phyloP scores from a whole-genome alignment of 2,113 vertebrate species.

The Hydropotes inermis region DNA sequence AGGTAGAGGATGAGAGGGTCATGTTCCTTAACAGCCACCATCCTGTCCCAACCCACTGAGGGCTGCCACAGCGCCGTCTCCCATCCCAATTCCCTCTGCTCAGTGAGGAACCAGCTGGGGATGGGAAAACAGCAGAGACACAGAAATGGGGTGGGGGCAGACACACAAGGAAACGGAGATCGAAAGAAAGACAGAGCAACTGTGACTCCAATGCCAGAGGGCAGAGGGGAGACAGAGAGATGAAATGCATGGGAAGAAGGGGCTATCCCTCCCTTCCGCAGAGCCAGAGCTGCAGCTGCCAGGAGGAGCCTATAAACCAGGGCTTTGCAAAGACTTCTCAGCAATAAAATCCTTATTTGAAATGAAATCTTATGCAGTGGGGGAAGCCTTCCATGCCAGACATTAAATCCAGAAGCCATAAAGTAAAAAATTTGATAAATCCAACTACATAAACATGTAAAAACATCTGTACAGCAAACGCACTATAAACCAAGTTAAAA shows the following conservation, averaged over 20 bases:
- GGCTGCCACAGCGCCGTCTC: neutral
- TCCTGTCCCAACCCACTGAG: neutral
- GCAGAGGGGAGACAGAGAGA: neutral
- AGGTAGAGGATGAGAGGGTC: neutral
- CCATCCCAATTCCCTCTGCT: neutral
- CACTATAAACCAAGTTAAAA: conserved; percentile 37
- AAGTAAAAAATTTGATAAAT: conserved; percentile 46
- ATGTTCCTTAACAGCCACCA: neutral
- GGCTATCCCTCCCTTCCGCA: neutral
- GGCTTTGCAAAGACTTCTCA: conserved; percentile 17
- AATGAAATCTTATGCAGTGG: conserved; percentile 34
- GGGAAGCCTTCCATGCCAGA: conserved; percentile 39
- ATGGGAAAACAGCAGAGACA: neutral
- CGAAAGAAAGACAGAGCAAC: neutral
- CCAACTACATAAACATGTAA: conserved; percentile 7
- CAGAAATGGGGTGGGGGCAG: neutral
- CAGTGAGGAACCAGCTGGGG: neutral
- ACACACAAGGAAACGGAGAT: neutral
- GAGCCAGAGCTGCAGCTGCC: neutral
- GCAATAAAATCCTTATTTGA: conserved; percentile 61
- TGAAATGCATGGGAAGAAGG: neutral
- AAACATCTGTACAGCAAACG: conserved; percentile 42
- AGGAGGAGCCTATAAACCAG: neutral
- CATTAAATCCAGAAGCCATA: conserved; percentile 50
- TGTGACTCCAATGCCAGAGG: neutral